These are phyloP conservation scores for Tenthredo livida DNA, from an alignment of 2,888 invertebrate species.

Conservation along the genomic window DNA sequence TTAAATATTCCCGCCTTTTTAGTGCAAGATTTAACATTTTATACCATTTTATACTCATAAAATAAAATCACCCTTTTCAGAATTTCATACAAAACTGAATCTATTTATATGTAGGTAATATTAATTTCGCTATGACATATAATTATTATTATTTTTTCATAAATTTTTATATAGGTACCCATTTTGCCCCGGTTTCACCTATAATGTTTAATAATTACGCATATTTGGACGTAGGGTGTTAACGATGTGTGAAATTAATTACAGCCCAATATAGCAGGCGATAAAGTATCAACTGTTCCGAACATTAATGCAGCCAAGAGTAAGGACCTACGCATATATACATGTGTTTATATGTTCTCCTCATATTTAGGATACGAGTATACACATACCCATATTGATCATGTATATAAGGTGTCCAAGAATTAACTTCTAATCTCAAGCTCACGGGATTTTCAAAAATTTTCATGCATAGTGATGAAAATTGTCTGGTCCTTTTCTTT, in stretches of 20 bases:
- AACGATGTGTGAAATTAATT: conserved; percentile 39
- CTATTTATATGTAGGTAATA: too few relatives aligned
- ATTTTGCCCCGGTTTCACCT: too few relatives aligned
- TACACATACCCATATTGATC: neutral
- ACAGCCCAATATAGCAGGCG: conserved; percentile 13
- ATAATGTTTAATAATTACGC: neutral
- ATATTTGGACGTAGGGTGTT: neutral
- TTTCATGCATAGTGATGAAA: neutral
- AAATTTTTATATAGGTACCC: too few relatives aligned
- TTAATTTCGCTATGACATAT: too few relatives aligned
- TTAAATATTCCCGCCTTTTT: neutral
- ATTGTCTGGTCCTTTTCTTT: neutral
- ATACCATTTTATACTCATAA: too few relatives aligned
- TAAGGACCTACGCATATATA: neutral
- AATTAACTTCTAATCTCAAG: neutral
- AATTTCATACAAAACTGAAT: too few relatives aligned
- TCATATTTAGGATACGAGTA: neutral
- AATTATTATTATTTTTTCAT: too few relatives aligned
- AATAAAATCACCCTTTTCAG: too few relatives aligned
- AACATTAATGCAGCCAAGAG: conserved; percentile 31
- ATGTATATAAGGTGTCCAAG: neutral
- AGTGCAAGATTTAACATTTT: neutral
- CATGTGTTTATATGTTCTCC: neutral
- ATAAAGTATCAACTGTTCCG: conserved; percentile 11
- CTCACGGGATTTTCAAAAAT: neutral